Conservation (phyloP, 2,797 vertebrate species). For the Etheostoma perlongum region DNA sequence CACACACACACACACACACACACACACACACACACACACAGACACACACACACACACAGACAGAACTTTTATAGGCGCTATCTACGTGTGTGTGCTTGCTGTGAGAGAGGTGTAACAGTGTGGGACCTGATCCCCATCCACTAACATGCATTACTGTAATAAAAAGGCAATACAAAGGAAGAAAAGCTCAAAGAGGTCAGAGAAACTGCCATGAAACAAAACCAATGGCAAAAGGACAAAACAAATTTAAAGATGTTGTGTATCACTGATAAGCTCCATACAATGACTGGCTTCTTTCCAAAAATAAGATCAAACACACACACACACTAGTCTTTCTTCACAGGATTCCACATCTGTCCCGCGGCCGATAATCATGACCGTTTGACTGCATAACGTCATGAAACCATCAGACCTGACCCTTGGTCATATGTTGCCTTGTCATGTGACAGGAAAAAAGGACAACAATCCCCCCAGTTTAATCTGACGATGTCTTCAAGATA, state of each 20-base stretch:
- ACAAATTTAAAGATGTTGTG: neutral
- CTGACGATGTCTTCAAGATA: neutral
- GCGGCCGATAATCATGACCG: constrained; percentile 11
- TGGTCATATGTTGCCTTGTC: constrained; percentile 4
- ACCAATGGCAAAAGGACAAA: neutral
- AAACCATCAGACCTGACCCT: constrained; percentile 27
- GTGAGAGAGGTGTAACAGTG: neutral
- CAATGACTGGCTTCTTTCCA: constrained; percentile 42
- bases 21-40: constrained; percentile 3
- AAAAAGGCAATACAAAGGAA: neutral
- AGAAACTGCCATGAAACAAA: neutral
- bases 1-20: constrained; percentile 1
- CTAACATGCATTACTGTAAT: constrained; percentile 18
- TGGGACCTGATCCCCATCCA: constrained; percentile 7
- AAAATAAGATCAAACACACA: neutral
- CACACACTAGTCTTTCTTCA: constrained; percentile 1
- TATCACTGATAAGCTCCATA: constrained; percentile 11
- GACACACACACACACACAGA: constrained; percentile 12
- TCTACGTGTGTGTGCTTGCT: constrained; percentile 11
- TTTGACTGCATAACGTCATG: constrained; percentile 30
- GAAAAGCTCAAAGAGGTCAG: constrained; percentile 20
- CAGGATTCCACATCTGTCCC: constrained; percentile 26
- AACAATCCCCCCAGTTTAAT: neutral
- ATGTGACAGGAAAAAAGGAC: constrained; percentile 28
- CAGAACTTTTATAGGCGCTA: constrained; percentile 42